phyloP scores from a whole-genome alignment of 2,888 invertebrate species.

The Drosophila birchii region DNA sequence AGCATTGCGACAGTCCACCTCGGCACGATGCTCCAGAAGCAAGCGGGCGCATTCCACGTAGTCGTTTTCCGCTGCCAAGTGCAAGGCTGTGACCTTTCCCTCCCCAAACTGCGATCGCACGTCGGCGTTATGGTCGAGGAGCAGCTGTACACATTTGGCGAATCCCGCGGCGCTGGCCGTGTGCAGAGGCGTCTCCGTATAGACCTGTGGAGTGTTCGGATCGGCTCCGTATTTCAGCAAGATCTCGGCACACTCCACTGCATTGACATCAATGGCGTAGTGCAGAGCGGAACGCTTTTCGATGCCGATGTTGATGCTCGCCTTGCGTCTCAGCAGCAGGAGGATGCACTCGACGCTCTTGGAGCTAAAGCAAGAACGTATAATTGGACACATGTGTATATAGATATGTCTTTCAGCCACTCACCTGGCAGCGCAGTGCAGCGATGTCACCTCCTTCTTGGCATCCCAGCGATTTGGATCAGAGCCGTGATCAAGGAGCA shows the following conservation, averaged over 20 bases:
- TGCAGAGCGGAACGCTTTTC: slow-evolving; percentile 91
- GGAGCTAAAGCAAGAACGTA: slow-evolving; percentile 63
- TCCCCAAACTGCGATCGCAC: slow-evolving; percentile 90
- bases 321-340: slow-evolving; percentile 89
- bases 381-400: slow-evolving; percentile 7
- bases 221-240: slow-evolving; percentile 91
- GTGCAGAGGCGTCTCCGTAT: slow-evolving; percentile 93
- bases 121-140: slow-evolving; percentile 92
- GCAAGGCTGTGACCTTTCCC: slow-evolving; percentile 91
- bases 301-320: slow-evolving; percentile 92
- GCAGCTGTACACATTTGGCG: slow-evolving; percentile 88
- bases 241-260: slow-evolving; percentile 89
- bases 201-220: slow-evolving; percentile 93
- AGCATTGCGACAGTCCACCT: slow-evolving; percentile 90
- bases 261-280: slow-evolving; percentile 92
- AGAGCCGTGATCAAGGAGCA: slow-evolving; percentile 89
- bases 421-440: slow-evolving; percentile 91
- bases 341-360: slow-evolving; percentile 85
- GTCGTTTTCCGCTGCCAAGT: slow-evolving; percentile 95
- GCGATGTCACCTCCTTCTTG: slow-evolving; percentile 89
- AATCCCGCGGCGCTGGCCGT: slow-evolving; percentile 92
- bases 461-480: slow-evolving; percentile 90
- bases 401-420: slow-evolving; percentile 25
- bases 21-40: slow-evolving; percentile 90
- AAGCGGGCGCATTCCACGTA: slow-evolving; percentile 91